Percentiles rank a stretch among this genome's conserved stretches.
Conservation (phyloP, 2,113 vertebrate genomes). For the Ctenodactylus gundi region DNA sequence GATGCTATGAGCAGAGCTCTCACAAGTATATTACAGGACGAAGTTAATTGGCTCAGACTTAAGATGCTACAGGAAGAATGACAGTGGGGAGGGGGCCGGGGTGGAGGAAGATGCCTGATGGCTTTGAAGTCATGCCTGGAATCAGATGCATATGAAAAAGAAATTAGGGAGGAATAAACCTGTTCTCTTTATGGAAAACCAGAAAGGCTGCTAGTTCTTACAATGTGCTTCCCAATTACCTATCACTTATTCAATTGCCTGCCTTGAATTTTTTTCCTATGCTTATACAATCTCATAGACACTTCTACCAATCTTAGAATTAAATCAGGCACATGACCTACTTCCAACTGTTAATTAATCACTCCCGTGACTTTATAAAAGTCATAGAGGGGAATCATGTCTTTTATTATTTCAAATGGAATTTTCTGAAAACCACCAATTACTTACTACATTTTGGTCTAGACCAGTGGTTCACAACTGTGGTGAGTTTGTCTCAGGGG, state of each 20-base stretch:
- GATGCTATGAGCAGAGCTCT: not conserved
- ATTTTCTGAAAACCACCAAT: slow-evolving; percentile 56
- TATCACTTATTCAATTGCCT: slow-evolving; percentile 9
- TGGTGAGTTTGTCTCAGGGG: not conserved
- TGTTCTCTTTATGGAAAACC: slow-evolving; percentile 50
- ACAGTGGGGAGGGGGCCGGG: not conserved
- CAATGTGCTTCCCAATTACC: slow-evolving; percentile 3
- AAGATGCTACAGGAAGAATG: slow-evolving; percentile 56
- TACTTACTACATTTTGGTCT: slow-evolving; percentile 62
- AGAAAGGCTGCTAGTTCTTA: slow-evolving; percentile 2
- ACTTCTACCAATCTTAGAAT: slow-evolving; percentile 17
- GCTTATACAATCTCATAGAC: slow-evolving; percentile 9
- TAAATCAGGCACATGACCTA: slow-evolving; percentile 45
- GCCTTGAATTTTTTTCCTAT: not conserved
- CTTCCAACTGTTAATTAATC: slow-evolving; percentile 53
- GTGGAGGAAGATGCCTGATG: not conserved
- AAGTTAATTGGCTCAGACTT: slow-evolving; percentile 61
- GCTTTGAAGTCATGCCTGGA: slow-evolving; percentile 51
- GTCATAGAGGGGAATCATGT: not conserved
- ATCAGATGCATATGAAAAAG: slow-evolving; percentile 46
- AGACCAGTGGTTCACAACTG: slow-evolving; percentile 14
- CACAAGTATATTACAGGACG: slow-evolving; percentile 53
- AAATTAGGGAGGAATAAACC: slow-evolving; percentile 38
- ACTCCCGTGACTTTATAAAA: slow-evolving; percentile 10
- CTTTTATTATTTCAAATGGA: slow-evolving; percentile 56